Conservation (phyloP, 2,797 vertebrate species). For the Tokudaia tokunoshimensis region DNA sequence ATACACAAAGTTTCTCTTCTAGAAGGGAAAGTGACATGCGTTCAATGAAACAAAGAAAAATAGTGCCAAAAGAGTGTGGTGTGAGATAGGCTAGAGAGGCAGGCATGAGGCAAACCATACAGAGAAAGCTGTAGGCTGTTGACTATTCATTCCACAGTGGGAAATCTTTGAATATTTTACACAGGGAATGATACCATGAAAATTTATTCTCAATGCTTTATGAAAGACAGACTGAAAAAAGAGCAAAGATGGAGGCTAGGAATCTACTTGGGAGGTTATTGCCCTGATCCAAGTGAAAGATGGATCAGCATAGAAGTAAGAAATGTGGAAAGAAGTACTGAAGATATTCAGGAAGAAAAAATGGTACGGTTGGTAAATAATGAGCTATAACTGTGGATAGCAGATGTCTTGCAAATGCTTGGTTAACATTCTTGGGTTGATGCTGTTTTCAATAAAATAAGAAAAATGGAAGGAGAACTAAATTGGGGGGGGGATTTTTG, state of each 20-base stretch:
- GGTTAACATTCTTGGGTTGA: neutral
- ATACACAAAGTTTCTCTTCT: neutral
- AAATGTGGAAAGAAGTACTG: constrained; percentile 3
- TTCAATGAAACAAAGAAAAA: constrained; percentile 52
- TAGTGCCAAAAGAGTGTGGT: neutral
- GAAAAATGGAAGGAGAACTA: constrained; percentile 37
- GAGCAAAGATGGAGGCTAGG: neutral
- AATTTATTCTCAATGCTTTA: neutral
- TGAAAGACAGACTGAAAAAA: neutral
- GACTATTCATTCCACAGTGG: constrained; percentile 10
- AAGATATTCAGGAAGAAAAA: constrained; percentile 31
- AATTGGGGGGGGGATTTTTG: neutral
- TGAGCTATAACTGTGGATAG: neutral
- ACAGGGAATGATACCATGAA: constrained; percentile 4
- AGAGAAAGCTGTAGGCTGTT: neutral
- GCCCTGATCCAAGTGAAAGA: constrained; percentile 26
- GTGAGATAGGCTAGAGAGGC: neutral
- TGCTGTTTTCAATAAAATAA: neutral
- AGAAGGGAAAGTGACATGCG: neutral
- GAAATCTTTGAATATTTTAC: constrained; percentile 58
- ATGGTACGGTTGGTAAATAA: neutral
- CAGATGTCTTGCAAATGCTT: constrained; percentile 37
- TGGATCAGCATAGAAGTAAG: neutral
- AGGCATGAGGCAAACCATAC: neutral
- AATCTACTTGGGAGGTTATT: neutral